Conservation (phyloP, 2,888 invertebrate species). For the Drosophila pseudotalamancana region DNA sequence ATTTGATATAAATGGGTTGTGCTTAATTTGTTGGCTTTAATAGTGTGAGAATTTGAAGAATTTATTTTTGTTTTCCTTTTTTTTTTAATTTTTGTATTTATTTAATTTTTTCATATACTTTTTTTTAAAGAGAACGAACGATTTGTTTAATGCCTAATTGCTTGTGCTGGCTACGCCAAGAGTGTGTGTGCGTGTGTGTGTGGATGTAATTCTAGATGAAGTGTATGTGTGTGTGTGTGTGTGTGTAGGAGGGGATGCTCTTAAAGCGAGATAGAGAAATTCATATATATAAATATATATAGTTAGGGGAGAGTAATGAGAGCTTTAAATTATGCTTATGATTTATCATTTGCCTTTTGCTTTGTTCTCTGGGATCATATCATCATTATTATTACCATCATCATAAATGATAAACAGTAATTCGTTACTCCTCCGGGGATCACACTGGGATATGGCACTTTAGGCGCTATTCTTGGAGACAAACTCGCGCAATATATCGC, state of each 20-base stretch:
- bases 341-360: constrained; percentile 50
- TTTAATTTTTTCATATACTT: constrained; percentile 18
- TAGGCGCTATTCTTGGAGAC: constrained; percentile 87
- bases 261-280: constrained; percentile 55
- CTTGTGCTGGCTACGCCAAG: constrained; percentile 78
- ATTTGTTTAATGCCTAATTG: constrained; percentile 56
- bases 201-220: constrained; percentile 53
- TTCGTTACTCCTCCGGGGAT: constrained; percentile 28
- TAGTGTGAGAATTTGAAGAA: constrained; percentile 39
- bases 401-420: constrained; percentile 18
- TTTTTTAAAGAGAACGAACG: constrained; percentile 51
- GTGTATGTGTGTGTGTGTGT: constrained; percentile 8
- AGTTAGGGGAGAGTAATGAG: constrained; percentile 34
- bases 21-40: constrained; percentile 47
- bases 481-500: constrained; percentile 96
- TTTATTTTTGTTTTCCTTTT: constrained; percentile 12
- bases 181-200: constrained; percentile 26
- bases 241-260: constrained; percentile 38
- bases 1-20: constrained; percentile 74
- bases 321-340: constrained; percentile 45
- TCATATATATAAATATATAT: constrained; percentile 23
- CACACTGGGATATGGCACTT: constrained; percentile 43
- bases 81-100: not conserved
- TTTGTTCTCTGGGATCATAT: constrained; percentile 38
- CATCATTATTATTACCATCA: constrained; percentile 7